These are phyloP conservation scores for Caranx ignobilis DNA, from an alignment of 2,113 vertebrate genomes.

Conservation along the genomic window DNA sequence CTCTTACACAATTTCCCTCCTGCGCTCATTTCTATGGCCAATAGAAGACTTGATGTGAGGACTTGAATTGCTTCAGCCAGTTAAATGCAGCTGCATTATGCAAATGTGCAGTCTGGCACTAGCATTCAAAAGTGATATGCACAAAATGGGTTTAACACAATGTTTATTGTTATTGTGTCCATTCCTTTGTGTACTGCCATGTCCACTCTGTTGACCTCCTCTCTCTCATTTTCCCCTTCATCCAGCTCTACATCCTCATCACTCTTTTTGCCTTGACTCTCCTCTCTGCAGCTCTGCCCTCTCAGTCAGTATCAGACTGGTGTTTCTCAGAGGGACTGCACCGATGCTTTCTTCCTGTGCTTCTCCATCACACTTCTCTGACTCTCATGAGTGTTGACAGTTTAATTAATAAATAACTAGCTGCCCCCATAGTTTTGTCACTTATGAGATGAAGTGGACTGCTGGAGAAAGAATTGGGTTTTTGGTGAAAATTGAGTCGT, in stretches of 20 bases:
- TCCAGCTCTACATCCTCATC: neutral
- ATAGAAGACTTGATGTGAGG: constrained; percentile 10
- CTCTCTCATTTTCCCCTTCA: neutral
- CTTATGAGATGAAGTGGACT: neutral
- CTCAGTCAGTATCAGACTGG: constrained; percentile 13
- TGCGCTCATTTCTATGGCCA: constrained; percentile 11
- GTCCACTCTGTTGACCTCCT: neutral
- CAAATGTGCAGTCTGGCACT: constrained; percentile 25
- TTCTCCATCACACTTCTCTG: constrained; percentile 32
- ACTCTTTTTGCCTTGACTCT: neutral
- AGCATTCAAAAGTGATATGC: neutral
- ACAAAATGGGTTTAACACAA: constrained; percentile 8
- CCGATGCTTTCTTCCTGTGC: constrained; percentile 2
- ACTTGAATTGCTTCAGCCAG: constrained; percentile 6
- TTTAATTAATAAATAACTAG: neutral
- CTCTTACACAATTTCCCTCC: neutral
- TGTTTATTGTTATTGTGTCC: neutral
- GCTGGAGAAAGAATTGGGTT: neutral
- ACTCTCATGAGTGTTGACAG: constrained; percentile 4
- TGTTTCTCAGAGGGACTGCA: constrained; percentile 18
- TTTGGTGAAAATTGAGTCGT: neutral
- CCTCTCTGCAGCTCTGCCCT: neutral
- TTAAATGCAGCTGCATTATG: constrained; percentile 46
- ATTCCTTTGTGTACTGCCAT: neutral
- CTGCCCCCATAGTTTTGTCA: neutral